phyloP scores from a whole-genome alignment of 2,797 vertebrate species.

The Macrochelys suwanniensis region DNA sequence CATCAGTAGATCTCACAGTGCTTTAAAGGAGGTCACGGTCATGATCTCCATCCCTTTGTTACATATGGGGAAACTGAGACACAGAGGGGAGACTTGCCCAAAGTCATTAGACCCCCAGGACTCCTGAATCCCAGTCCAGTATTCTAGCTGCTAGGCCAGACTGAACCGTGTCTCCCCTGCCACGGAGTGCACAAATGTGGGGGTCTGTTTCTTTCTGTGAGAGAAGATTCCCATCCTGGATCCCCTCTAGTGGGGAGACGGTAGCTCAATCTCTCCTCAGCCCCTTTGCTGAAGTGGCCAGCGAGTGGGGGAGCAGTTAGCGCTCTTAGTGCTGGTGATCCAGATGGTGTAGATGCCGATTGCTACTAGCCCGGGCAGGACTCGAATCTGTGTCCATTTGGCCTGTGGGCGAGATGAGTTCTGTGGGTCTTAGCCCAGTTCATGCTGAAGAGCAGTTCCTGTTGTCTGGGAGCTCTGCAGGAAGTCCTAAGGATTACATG shows the following conservation, averaged over 20 bases:
- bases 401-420: background rate
- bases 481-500: background rate
- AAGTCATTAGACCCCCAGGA: background rate
- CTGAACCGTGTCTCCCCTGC: background rate
- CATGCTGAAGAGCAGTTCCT: background rate
- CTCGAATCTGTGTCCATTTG: background rate
- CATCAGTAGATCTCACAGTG: background rate
- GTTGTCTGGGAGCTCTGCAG: background rate
- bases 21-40: background rate
- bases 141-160: background rate
- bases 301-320: background rate
- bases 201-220: background rate
- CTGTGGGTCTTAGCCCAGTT: background rate
- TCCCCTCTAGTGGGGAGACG: background rate
- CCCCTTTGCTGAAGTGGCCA: background rate
- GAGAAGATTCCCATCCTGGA: background rate
- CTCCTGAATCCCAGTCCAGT: background rate
- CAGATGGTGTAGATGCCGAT: background rate
- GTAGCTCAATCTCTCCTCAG: background rate
- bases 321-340: background rate
- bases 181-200: background rate
- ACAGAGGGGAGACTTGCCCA: background rate
- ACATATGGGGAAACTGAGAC: background rate
- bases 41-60: background rate
- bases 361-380: background rate